Evolutionary conservation across 2,888 invertebrate genomes (phyloP).

Genomic region (Drosophila crucigera): DNA sequence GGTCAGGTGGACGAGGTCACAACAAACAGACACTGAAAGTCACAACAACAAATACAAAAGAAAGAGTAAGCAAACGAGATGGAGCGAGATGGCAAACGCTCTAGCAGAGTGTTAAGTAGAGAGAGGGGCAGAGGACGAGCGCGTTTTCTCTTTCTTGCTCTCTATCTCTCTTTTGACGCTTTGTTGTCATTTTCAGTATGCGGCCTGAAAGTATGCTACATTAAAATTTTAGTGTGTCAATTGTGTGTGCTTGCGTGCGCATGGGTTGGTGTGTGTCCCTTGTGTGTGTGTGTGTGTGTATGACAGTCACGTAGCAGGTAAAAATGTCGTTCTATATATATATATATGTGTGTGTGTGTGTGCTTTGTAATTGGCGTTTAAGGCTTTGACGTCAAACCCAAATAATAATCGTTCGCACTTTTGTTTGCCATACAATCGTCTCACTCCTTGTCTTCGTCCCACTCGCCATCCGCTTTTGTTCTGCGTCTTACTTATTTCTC

Average conservation of each 20-base stretch:
- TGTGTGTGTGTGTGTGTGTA: constrained; percentile 28
- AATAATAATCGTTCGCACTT: constrained; percentile 80
- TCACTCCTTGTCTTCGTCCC: neutral
- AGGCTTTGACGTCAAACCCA: constrained; percentile 79
- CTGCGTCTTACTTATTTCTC: constrained; percentile 31
- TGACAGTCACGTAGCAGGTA: constrained; percentile 60
- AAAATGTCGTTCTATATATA: constrained; percentile 36
- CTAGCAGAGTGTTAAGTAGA: constrained; percentile 8
- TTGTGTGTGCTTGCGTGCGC: constrained; percentile 53
- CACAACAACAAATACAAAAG: constrained; percentile 35
- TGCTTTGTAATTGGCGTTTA: constrained; percentile 74
- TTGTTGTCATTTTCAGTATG: constrained; percentile 74
- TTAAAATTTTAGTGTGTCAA: constrained; percentile 81
- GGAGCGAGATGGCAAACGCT: constrained; percentile 2
- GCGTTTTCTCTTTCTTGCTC: constrained; percentile 12
- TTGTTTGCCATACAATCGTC: constrained; percentile 51
- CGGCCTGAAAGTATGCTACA: constrained; percentile 75
- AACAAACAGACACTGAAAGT: constrained; percentile 71
- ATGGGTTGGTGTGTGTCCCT: constrained; percentile 5
- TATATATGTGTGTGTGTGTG: constrained; percentile 45
- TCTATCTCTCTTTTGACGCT: constrained; percentile 20
- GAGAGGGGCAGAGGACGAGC: constrained; percentile 11
- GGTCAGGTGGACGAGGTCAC: constrained; percentile 77
- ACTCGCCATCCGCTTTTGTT: constrained; percentile 31
- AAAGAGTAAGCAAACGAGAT: constrained; percentile 9